Percentiles rank a stretch among this genome's conserved stretches.
phyloP scores from a whole-genome alignment of 2,888 invertebrate genomes.

The Drosophila macrospina region DNA sequence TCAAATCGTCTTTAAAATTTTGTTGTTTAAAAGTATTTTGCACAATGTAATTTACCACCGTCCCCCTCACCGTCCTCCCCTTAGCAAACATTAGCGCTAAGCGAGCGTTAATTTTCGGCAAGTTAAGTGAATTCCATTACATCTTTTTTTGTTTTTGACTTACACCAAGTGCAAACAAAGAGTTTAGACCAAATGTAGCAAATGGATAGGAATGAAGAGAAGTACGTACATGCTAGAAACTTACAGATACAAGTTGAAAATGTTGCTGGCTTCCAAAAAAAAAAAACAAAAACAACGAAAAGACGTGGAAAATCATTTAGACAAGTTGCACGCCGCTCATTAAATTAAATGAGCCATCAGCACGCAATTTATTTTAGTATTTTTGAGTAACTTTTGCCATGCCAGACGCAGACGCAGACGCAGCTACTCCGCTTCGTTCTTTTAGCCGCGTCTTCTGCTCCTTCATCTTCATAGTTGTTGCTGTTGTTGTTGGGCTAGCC shows the following conservation, averaged over 20 bases:
- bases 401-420: slow-evolving; percentile 50
- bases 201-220: slow-evolving; percentile 10
- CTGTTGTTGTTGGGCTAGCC: slow-evolving; percentile 38
- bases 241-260: slow-evolving; percentile 46
- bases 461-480: slow-evolving; percentile 6
- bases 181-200: slow-evolving; percentile 23
- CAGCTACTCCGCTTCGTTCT: slow-evolving; percentile 31
- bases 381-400: slow-evolving; percentile 80
- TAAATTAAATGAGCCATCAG: slow-evolving; percentile 85
- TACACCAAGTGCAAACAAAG: slow-evolving; percentile 34
- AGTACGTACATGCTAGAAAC: slow-evolving; percentile 18
- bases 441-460: slow-evolving; percentile 10
- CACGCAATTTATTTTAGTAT: slow-evolving; percentile 85
- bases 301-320: slow-evolving; percentile 83
- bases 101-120: slow-evolving; percentile 68
- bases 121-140: slow-evolving; percentile 68
- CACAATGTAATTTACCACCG: slow-evolving; percentile 59
- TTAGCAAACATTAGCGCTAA: slow-evolving; percentile 56
- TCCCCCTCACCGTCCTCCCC: slow-evolving; percentile 11
- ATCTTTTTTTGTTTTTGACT: slow-evolving; percentile 48
- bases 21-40: slow-evolving; percentile 54
- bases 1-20: slow-evolving; percentile 70
- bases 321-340: slow-evolving; percentile 85
- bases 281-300: slow-evolving; percentile 37
- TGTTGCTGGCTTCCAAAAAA: slow-evolving; percentile 32